Percentiles rank a stretch among this genome's conserved stretches.
Conservation (phyloP, 2,113 vertebrate genomes). For the Pelusios castaneus region DNA sequence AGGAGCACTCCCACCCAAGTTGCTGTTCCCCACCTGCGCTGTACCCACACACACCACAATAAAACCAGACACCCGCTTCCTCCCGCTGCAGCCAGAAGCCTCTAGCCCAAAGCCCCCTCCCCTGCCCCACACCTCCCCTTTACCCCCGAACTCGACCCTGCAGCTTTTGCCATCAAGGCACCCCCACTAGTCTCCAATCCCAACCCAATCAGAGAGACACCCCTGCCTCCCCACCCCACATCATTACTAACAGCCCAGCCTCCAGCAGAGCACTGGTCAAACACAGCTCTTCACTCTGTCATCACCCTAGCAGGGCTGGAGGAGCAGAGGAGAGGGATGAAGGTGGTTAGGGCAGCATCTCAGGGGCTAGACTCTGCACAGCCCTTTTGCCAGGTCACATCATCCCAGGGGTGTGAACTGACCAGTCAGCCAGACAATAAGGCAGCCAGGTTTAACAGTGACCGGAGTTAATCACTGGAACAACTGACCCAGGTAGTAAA, state of each 20-base stretch:
- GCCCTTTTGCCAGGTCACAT: too few species aligned
- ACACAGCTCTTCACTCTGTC: not conserved
- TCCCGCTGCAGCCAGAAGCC: not conserved
- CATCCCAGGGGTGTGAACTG: too few species aligned
- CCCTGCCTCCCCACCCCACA: not conserved
- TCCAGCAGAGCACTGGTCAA: not conserved
- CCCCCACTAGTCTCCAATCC: too few species aligned
- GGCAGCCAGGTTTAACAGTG: not conserved
- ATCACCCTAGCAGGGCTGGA: not conserved
- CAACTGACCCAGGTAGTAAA: not conserved
- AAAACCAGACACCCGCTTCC: not conserved
- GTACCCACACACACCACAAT: not conserved
- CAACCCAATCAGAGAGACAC: not conserved
- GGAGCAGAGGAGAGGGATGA: not conserved
- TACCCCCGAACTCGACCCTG: not conserved
- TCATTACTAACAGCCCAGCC: not conserved
- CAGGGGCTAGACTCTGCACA: too few species aligned
- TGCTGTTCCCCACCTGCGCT: not conserved
- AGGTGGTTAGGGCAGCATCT: too few species aligned
- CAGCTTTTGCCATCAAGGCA: not conserved
- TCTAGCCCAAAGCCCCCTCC: not conserved
- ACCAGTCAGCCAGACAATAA: not conserved
- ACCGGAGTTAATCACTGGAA: not conserved
- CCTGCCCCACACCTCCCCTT: not conserved
- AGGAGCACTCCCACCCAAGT: not conserved